phyloP scores from a whole-genome alignment of 2,888 invertebrate species.

The Plebejus melissa region DNA sequence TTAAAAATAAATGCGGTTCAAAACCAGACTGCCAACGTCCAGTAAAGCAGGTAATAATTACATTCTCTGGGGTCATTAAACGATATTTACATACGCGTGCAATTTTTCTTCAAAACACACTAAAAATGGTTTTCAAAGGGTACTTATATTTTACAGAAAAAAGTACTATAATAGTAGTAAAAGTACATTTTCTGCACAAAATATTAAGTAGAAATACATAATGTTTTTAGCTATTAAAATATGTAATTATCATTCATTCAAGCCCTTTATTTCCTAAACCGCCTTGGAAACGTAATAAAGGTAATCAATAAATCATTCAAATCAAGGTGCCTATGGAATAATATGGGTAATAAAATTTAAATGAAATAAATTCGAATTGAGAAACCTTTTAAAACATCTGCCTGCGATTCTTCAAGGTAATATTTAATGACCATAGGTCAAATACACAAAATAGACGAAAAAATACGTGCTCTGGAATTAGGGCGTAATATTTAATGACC shows the following conservation, averaged over 20 bases:
- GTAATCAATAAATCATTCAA: neutral
- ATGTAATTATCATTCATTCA: neutral
- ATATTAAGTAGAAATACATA: too few relatives aligned
- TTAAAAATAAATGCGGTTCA: neutral
- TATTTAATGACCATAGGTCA: neutral
- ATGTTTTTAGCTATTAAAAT: too few relatives aligned
- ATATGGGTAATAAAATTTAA: neutral
- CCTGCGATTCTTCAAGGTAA: neutral
- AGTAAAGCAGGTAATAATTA: neutral
- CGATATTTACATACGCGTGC: conserved; percentile 2
- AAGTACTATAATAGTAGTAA: too few relatives aligned
- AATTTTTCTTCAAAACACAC: conserved; percentile 8
- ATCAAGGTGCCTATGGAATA: conserved; percentile 3
- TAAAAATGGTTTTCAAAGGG: too few relatives aligned
- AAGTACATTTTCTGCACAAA: too few relatives aligned
- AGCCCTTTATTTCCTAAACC: conserved; percentile 17
- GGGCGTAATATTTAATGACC: too few relatives aligned
- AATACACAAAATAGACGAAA: neutral
- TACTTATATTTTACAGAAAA: neutral
- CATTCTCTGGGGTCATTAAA: conserved; percentile 14
- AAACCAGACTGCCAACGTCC: conserved; percentile 1
- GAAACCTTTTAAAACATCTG: neutral
- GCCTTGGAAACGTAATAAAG: neutral
- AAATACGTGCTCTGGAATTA: too few relatives aligned
- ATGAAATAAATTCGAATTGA: neutral